Percentiles rank a stretch among this genome's conserved stretches.
Evolutionary conservation across 2,113 vertebrate species (phyloP).

Genomic region (Chlorocebus sabaeus): DNA sequence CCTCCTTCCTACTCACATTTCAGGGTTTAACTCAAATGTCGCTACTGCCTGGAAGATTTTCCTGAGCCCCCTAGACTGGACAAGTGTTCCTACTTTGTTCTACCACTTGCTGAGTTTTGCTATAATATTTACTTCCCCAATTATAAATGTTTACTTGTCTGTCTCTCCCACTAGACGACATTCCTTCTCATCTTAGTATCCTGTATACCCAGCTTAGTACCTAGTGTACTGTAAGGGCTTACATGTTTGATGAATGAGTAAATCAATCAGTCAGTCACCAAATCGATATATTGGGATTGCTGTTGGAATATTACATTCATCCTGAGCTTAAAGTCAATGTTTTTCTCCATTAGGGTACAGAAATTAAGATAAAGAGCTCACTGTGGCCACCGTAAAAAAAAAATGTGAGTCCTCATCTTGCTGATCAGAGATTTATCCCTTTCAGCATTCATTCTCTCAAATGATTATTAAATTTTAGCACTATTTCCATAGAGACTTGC

Average conservation of each 20-base stretch:
- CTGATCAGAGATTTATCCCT: neutral
- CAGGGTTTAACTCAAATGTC: neutral
- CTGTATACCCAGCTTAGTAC: neutral
- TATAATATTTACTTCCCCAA: neutral
- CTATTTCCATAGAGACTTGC: neutral
- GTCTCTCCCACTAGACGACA: neutral
- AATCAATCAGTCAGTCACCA: neutral
- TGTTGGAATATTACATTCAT: neutral
- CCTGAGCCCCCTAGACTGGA: neutral
- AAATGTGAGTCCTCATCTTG: neutral
- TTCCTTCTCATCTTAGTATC: neutral
- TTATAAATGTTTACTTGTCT: constrained; percentile 14
- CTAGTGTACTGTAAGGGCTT: neutral
- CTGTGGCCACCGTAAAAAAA: neutral
- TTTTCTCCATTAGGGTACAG: neutral
- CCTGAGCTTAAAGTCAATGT: neutral
- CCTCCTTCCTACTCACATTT: neutral
- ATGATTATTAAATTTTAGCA: neutral
- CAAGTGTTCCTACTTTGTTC: neutral
- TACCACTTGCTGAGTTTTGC: neutral
- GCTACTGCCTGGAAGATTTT: neutral
- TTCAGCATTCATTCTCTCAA: constrained; percentile 21
- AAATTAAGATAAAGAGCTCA: neutral
- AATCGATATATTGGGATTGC: neutral
- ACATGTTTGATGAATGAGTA: constrained; percentile 23